Conservation (phyloP, 2,113 vertebrate species). For the Emydura subglobosa region DNA sequence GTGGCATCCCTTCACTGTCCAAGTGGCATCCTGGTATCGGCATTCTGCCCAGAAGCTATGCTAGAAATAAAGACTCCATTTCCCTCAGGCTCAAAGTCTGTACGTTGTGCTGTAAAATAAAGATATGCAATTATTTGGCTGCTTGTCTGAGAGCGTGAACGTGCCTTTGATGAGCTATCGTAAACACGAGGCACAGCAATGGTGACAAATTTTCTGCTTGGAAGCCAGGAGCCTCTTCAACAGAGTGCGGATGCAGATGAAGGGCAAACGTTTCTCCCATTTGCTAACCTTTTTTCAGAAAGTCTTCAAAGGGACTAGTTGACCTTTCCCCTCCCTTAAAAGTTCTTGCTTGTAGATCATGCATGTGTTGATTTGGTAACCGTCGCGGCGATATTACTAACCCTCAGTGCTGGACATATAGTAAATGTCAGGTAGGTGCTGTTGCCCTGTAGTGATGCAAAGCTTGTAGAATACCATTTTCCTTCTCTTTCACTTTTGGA, state of each 20-base stretch:
- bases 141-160: fast-evolving
- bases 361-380: neutral
- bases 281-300: neutral
- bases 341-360: fast-evolving
- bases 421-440: fast-evolving
- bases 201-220: neutral
- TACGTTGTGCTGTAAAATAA: neutral
- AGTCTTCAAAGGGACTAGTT: fast-evolving
- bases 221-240: neutral
- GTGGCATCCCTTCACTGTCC: neutral
- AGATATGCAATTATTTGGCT: neutral
- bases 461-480: fast-evolving
- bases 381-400: neutral
- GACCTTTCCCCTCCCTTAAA: neutral
- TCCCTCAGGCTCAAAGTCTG: fast-evolving
- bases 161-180: neutral
- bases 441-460: fast-evolving
- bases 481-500: fast-evolving
- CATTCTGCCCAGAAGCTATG: neutral
- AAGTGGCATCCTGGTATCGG: fast-evolving
- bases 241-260: fast-evolving
- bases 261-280: neutral
- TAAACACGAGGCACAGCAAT: neutral
- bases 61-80: fast-evolving
- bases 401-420: fast-evolving